phyloP scores from a whole-genome alignment of 2,888 invertebrate genomes.

The Trissoscelio sp. region DNA sequence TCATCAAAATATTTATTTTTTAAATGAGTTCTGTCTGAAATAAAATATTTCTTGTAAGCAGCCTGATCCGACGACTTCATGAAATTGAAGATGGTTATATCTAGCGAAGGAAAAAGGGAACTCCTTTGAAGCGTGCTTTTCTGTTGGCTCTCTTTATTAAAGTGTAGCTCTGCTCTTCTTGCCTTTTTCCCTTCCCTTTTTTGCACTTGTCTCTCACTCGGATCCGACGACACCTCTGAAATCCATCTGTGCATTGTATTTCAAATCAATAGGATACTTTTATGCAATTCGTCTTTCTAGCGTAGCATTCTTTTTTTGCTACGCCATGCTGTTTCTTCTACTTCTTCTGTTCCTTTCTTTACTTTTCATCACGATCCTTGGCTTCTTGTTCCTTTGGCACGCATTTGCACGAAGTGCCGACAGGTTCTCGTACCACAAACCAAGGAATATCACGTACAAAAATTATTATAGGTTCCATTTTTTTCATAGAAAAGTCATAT shows the following conservation, averaged over 20 bases:
- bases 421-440: too few relatives aligned
- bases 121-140: conserved; percentile 66
- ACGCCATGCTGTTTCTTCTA: neutral
- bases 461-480: too few relatives aligned
- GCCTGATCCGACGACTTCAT: conserved; percentile 64
- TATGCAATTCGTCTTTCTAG: conserved; percentile 65
- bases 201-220: conserved; percentile 56
- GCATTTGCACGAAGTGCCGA: neutral
- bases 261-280: conserved; percentile 67
- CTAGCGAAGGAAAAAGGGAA: conserved; percentile 54
- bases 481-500: too few relatives aligned
- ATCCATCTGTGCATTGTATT: conserved; percentile 63
- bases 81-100: conserved; percentile 64
- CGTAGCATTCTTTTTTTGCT: conserved; percentile 31
- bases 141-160: conserved; percentile 62
- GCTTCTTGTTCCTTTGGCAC: conserved; percentile 19
- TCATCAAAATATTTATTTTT: conserved; percentile 65
- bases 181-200: conserved; percentile 41
- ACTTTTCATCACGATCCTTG: conserved; percentile 11
- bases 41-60: conserved; percentile 65
- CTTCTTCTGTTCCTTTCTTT: neutral
- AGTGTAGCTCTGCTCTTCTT: conserved; percentile 38
- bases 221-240: conserved; percentile 57
- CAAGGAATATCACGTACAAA: too few relatives aligned
- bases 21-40: conserved; percentile 61